Base-by-base conservation (phyloP, 1,140 invertebrate genomes). In the Leptinotarsa texana region DNA sequence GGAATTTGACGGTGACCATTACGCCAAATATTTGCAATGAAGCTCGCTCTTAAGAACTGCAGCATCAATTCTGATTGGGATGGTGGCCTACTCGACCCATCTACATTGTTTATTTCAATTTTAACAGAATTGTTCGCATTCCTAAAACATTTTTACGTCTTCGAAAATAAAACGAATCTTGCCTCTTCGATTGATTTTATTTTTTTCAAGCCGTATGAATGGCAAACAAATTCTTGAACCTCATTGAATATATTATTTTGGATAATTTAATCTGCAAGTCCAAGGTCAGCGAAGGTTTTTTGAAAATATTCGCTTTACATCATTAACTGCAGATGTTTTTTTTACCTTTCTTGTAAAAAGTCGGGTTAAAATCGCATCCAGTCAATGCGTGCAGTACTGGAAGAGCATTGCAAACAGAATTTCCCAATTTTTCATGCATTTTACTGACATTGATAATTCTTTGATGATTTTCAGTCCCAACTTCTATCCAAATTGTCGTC, bases 401-500 rank as follows among this genome's bases (percentile, higher is more conserved):
- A 5, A 72, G 47, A 42, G 33, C 71, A 17, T 63, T 47, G 18
- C 71, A 72, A 13, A 72, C 8, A 72, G 49, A 61, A 24, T 22
- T 61, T 17, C 33, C 48, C 21, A 72, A 63, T 48, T 21, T 21
- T 21, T 21, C 21, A 21, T 21, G 21, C 21, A 21, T 21, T 21
- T 21, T 21, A 21, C 21, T 21, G 21, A 21, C 21, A 21, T 21
- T 21, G 21, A 21, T 21, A 21, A 21, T 21, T 21, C 21, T 21
- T 21, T 21, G 0, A 21, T 21, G 21, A 21, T 21, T 21, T 21
- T 1, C 21, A 21, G 21, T 21, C 21, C 21, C 21, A 21, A 77
- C 22, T 72, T 76, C 63, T 18, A 81, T 78, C 73, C 67, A 74
- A 63, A 74, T 70, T 49, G 24, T 71, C 21, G 68, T 33, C 2